Evolutionary conservation across 2,888 invertebrate species (phyloP).

Genomic region (Odontocolon sp.): DNA sequence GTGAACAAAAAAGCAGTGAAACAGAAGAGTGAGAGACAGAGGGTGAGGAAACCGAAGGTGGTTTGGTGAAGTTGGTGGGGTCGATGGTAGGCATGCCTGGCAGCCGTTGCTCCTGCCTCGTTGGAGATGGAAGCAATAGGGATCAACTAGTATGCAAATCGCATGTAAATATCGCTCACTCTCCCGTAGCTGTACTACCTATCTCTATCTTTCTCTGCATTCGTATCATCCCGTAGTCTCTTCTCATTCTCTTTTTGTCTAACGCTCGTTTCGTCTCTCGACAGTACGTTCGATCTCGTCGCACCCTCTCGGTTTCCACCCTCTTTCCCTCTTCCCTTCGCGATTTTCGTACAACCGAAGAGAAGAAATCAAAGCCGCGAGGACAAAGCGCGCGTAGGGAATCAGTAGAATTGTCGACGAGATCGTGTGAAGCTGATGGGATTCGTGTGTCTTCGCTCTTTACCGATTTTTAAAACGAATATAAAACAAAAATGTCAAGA

Average conservation of each 20-base stretch:
- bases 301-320: conserved; percentile 23
- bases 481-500: neutral
- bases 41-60: conserved; percentile 57
- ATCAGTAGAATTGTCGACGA: conserved; percentile 1
- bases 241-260: conserved; percentile 28
- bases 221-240: conserved; percentile 58
- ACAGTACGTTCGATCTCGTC: conserved; percentile 43
- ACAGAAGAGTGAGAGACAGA: conserved; percentile 36
- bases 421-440: neutral
- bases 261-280: conserved; percentile 37
- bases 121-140: conserved; percentile 81
- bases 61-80: conserved; percentile 50
- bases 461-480: neutral
- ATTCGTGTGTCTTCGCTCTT: neutral
- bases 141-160: conserved; percentile 82
- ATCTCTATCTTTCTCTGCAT: conserved; percentile 68
- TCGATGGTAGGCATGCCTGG: conserved; percentile 66
- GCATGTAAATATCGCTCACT: conserved; percentile 81
- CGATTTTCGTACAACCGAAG: conserved; percentile 65
- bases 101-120: conserved; percentile 77
- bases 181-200: conserved; percentile 70
- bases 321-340: conserved; percentile 32
- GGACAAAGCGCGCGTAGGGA: conserved; percentile 72
- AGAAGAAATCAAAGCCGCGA: conserved; percentile 79
- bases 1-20: conserved; percentile 51